A percentile compares a stretch with the other conserved stretches of the same genome.
Conservation (phyloP, 2,888 invertebrate species). For the Sesia apiformis region DNA sequence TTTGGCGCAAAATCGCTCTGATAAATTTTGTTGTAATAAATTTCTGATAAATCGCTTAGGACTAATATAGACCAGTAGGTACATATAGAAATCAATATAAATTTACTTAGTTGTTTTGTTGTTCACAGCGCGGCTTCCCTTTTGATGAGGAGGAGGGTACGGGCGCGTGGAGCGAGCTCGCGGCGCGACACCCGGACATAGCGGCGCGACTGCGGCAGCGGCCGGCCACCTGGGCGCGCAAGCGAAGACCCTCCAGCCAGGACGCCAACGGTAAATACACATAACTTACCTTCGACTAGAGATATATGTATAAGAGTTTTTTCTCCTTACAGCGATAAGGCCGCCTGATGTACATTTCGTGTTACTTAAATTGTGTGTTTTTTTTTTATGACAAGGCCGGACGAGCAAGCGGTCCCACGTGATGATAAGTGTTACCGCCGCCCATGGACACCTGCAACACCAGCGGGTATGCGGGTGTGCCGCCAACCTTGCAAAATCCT, state of each 20-base stretch:
- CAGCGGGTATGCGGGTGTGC: too few species aligned
- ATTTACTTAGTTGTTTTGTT: constrained; percentile 6
- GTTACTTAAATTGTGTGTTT: neutral
- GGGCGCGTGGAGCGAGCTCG: constrained; percentile 79
- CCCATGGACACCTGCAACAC: too few species aligned
- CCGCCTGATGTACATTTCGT: too few species aligned
- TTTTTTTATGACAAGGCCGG: too few species aligned
- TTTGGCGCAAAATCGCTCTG: neutral
- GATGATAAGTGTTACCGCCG: too few species aligned
- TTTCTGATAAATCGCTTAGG: too few species aligned
- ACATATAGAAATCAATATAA: too few species aligned
- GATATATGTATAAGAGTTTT: too few species aligned
- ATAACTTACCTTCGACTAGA: neutral
- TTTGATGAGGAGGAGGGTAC: constrained; percentile 78
- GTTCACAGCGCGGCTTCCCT: constrained; percentile 77
- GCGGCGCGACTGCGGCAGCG: constrained; percentile 78
- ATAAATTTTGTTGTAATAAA: neutral
- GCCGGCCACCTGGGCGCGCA: constrained; percentile 65
- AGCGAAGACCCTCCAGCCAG: constrained; percentile 61
- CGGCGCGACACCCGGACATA: constrained; percentile 82
- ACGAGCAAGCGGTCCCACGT: too few species aligned
- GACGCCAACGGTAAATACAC: constrained; percentile 50
- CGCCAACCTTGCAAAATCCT: too few species aligned
- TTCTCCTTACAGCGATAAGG: too few species aligned
- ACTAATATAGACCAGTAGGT: neutral